Evolutionary conservation across 2,113 vertebrate genomes (phyloP), one percentile per base, ranked within the genome.

Genomic region (Perca flavescens): DNA sequence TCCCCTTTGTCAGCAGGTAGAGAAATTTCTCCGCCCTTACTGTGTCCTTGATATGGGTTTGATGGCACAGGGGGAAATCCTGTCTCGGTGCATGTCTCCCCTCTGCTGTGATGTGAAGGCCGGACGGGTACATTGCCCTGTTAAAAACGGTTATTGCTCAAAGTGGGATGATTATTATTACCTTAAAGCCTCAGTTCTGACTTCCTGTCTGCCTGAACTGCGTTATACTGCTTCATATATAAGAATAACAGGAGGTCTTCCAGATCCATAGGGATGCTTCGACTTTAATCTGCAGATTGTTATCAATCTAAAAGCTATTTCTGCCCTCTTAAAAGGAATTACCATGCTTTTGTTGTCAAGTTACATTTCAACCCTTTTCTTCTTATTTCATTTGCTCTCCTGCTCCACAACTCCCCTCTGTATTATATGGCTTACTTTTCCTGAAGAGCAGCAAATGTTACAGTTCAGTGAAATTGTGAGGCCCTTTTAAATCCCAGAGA

Each of bases 1-100:
- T 92, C 85, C 86, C 80, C 93, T 93, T 90, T 91, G 93, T 94
- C 93, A 95, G 94, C 92, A 94, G 91, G 91, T 88, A 74, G 77
- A 85, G 83, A 86, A 81, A 90, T 88, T 70, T 80, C 71, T 86
- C 85, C 54, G 56, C 88, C 90, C 91, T 93, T 78, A 64, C 74
- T 60, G 52, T 66, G 91, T 94, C 94, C 93, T 94, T 94, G 90
- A 87, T 79, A 84, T 54, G 19, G 69, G 82, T 90, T 83, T 82
- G 81, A 88, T 74, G 78, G 89, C 47, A 63, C 70, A 47, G 79
- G 67, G 78, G 87, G 84, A 77, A 79, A 83, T 89, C 85, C 88
- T 82, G 82, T 76, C 89, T 82, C 6, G 6, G 69, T 54, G 43
- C 74, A 61, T 31, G 87, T 71, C 70, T 83, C 73, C 85, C 47